These are phyloP conservation scores for Sminthopsis crassicaudata DNA, from an alignment of 2,113 vertebrate genomes.

Conservation along the genomic window DNA sequence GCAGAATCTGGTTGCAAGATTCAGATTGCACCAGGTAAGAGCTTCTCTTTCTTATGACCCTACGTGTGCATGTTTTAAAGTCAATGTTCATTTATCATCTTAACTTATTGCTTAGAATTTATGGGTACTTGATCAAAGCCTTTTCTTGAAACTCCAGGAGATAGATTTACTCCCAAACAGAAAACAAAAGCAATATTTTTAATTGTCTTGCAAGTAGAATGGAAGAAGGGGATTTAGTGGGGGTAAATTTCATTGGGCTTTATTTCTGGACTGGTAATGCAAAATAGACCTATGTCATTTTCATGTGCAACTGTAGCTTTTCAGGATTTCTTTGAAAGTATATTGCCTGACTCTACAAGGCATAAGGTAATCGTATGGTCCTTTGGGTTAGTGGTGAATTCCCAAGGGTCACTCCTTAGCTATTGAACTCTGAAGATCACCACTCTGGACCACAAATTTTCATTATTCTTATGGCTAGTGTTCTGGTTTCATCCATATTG, in stretches of 20 bases:
- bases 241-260: not conserved
- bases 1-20: conserved; percentile 99
- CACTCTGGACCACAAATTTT: not conserved
- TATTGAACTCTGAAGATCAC: not conserved
- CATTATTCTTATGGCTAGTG: not conserved
- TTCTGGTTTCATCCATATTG: not conserved
- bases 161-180: not conserved
- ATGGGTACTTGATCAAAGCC: conserved; percentile 51
- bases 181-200: not conserved
- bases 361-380: not conserved
- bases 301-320: not conserved
- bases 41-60: not conserved
- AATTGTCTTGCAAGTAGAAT: not conserved
- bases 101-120: conserved; percentile 13
- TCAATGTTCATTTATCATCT: conserved; percentile 20
- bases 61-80: not conserved
- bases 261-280: not conserved
- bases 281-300: not conserved
- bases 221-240: not conserved
- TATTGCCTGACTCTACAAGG: not conserved
- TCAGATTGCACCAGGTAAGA: conserved; percentile 97
- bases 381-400: not conserved
- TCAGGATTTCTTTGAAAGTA: conserved; percentile 72
- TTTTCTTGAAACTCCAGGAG: not conserved
- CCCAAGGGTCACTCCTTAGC: not conserved